Conservation (phyloP, 2,113 vertebrate genomes). For the Lutjanus erythropterus region DNA sequence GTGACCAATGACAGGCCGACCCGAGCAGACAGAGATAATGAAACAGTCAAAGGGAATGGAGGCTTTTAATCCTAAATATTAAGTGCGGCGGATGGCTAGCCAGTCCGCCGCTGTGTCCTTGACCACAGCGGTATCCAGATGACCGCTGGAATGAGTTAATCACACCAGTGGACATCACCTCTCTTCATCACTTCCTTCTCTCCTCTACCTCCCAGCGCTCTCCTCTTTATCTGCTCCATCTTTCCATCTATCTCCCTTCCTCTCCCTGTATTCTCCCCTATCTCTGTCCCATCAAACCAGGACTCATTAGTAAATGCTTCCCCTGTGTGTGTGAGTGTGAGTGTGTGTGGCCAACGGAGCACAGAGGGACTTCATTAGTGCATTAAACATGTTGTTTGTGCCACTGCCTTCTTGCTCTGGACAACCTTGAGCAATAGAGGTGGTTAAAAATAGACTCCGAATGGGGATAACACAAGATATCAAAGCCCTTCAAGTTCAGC, state of each 20-base stretch:
- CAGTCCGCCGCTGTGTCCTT: conserved; percentile 49
- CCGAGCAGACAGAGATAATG: conserved; percentile 43
- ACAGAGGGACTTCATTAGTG: conserved; percentile 78
- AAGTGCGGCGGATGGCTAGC: conserved; percentile 34
- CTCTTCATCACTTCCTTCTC: conserved; percentile 51
- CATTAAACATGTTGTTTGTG: conserved; percentile 70
- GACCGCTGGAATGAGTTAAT: conserved; percentile 68
- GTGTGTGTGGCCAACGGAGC: conserved; percentile 36
- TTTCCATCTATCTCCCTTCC: conserved; percentile 43
- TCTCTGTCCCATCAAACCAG: conserved; percentile 60
- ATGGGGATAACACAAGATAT: conserved; percentile 21
- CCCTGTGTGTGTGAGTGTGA: conserved; percentile 5
- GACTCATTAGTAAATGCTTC: conserved; percentile 69
- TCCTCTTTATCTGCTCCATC: conserved; percentile 44
- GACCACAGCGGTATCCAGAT: conserved; percentile 53
- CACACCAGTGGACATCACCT: conserved; percentile 42
- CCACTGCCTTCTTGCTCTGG: conserved; percentile 53
- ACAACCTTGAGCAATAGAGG: conserved; percentile 63
- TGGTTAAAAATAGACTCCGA: conserved; percentile 62
- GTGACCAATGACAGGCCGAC: conserved; percentile 33
- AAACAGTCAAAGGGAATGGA: conserved; percentile 33
- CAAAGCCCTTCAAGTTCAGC: conserved; percentile 29
- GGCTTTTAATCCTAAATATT: conserved; percentile 68
- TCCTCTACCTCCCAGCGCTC: conserved; percentile 18
- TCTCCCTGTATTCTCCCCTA: conserved; percentile 35